Percentiles rank a stretch among this genome's conserved stretches.
Conservation (phyloP, 1,140 invertebrate species). For the Diprion similis region DNA sequence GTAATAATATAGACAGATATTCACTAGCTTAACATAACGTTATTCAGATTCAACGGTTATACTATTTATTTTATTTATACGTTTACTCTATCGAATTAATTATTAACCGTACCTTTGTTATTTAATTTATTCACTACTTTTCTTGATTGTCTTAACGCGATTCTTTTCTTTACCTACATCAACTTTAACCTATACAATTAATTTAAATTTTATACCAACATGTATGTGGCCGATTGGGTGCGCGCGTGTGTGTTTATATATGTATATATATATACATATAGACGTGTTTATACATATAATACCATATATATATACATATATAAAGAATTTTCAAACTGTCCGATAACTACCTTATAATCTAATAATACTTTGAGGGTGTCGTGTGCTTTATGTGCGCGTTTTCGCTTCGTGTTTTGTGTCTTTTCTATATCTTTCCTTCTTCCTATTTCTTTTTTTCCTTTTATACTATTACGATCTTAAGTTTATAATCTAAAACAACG, state of each 20-base stretch:
- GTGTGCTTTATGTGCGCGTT: neutral
- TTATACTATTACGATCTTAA: neutral
- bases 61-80: no score
- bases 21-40: no score
- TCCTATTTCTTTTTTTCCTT: neutral
- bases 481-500: no score
- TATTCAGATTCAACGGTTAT: no score
- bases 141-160: slow-evolving; percentile 57
- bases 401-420: no score
- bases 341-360: neutral
- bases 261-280: neutral
- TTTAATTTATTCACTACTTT: slow-evolving; percentile 36
- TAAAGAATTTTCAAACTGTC: neutral
- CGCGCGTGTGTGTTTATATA: neutral
- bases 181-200: slow-evolving; percentile 6
- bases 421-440: neutral
- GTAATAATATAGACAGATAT: no score
- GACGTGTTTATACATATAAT: neutral
- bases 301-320: slow-evolving; percentile 8
- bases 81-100: slow-evolving; percentile 8
- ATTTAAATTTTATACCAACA: slow-evolving; percentile 10
- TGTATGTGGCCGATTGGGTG: neutral
- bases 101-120: slow-evolving; percentile 1
- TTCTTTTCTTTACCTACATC: slow-evolving; percentile 39
- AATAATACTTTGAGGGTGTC: neutral